These are phyloP conservation scores for Nemapogon koenigi DNA, from an alignment of 2,888 invertebrate species.

Conservation along the genomic window DNA sequence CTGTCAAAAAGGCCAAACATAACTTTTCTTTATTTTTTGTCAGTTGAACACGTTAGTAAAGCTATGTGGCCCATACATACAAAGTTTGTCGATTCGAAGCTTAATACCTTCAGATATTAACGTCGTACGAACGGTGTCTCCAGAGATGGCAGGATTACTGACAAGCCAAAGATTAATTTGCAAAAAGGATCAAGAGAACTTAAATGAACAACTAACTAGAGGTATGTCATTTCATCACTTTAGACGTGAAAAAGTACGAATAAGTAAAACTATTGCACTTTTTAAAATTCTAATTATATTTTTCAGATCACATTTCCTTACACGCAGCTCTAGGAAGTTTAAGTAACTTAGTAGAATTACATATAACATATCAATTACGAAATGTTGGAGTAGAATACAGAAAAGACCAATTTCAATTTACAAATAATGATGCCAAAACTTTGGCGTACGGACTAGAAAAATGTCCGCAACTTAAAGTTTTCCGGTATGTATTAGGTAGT, in stretches of 20 bases:
- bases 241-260: too few relatives aligned
- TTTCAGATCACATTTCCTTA: slow-evolving; percentile 55
- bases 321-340: slow-evolving; percentile 55
- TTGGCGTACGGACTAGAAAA: slow-evolving; percentile 49
- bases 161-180: slow-evolving; percentile 35
- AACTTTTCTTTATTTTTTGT: slow-evolving; percentile 11
- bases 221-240: slow-evolving; percentile 26
- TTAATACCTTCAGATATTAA: slow-evolving; percentile 49
- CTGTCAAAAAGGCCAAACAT: neutral
- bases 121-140: slow-evolving; percentile 43
- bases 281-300: slow-evolving; percentile 3
- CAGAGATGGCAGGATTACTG: slow-evolving; percentile 49
- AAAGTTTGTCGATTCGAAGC: slow-evolving; percentile 42
- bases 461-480: slow-evolving; percentile 33
- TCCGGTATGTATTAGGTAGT: slow-evolving; percentile 32
- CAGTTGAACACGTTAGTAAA: slow-evolving; percentile 46
- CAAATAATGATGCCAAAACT: slow-evolving; percentile 52
- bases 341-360: slow-evolving; percentile 42
- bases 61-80: slow-evolving; percentile 49
- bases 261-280: neutral
- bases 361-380: slow-evolving; percentile 45
- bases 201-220: slow-evolving; percentile 30
- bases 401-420: slow-evolving; percentile 54
- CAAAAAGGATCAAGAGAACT: slow-evolving; percentile 23
- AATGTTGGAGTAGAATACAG: slow-evolving; percentile 42